Conservation (phyloP, 2,888 invertebrate species). For the Pristionchus fissidentatus region DNA sequence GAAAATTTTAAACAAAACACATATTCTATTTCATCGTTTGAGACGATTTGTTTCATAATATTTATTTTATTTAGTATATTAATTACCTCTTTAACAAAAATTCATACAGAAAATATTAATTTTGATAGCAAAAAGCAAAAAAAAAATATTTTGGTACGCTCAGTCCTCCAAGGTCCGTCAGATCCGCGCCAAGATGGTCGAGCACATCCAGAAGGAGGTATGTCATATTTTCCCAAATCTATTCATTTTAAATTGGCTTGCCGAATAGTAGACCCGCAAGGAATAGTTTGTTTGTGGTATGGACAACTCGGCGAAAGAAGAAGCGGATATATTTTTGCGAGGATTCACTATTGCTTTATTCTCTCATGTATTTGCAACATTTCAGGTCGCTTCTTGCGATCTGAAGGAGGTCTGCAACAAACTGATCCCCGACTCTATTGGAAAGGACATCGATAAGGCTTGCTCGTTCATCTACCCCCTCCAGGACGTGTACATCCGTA, state of each 20-base stretch:
- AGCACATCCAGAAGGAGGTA: constrained; percentile 93
- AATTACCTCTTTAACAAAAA: no score
- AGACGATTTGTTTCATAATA: no score
- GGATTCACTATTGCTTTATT: background rate
- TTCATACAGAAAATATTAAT: no score
- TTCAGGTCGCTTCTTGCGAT: constrained; percentile 82
- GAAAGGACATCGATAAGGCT: constrained; percentile 97
- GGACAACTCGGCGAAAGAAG: constrained; percentile 16
- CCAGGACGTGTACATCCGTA: constrained; percentile 97
- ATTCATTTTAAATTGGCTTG: background rate
- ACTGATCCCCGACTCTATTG: constrained; percentile 93
- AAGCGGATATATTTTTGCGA: background rate
- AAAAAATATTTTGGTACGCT: constrained; percentile 96
- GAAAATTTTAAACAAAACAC: no score
- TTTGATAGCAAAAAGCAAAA: no score
- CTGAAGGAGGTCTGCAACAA: constrained; percentile 89
- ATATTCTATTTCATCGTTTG: no score
- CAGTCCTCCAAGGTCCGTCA: constrained; percentile 95
- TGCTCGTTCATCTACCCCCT: constrained; percentile 97
- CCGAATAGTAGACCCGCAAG: constrained; percentile 43
- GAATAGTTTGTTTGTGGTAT: constrained; percentile 36
- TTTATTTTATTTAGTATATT: no score
- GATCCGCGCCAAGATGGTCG: constrained; percentile 97
- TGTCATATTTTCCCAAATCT: background rate
- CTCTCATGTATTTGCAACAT: background rate